A percentile compares a stretch with the other conserved stretches of the same genome.
phyloP scores from a whole-genome alignment of 2,113 vertebrate genomes.

The Laterallus jamaicensis region DNA sequence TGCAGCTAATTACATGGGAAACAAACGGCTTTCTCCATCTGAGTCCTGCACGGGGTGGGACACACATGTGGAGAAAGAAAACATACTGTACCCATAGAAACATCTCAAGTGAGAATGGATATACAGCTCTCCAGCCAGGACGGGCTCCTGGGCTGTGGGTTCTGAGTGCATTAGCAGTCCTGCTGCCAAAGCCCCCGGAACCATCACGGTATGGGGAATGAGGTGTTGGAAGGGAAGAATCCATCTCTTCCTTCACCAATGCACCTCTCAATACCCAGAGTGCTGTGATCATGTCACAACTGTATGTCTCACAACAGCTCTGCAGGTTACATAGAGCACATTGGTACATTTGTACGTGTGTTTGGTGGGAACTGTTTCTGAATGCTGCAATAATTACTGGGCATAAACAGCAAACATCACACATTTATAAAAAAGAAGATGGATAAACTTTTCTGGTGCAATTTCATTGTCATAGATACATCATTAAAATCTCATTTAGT shows the following conservation, averaged over 20 bases:
- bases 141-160: background rate
- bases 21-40: background rate
- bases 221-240: background rate
- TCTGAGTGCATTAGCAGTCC: background rate
- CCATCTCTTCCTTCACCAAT: background rate
- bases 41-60: background rate
- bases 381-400: background rate
- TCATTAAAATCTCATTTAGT: conserved; percentile 55
- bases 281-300: rapidly evolving
- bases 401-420: background rate
- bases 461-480: conserved; percentile 7
- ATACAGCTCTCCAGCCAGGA: background rate
- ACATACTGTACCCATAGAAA: conserved; percentile 3
- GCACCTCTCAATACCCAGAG: background rate
- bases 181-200: background rate
- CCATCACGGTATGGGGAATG: rapidly evolving
- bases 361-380: background rate
- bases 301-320: background rate
- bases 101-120: background rate
- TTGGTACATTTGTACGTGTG: background rate
- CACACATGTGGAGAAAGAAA: conserved; percentile 33
- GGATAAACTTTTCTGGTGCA: background rate
- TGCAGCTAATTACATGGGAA: conserved; percentile 30
- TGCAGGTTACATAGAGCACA: background rate
- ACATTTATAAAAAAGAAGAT: background rate